Base-by-base conservation (phyloP, 2,888 invertebrate species). In the Choreutis nemorana region DNA sequence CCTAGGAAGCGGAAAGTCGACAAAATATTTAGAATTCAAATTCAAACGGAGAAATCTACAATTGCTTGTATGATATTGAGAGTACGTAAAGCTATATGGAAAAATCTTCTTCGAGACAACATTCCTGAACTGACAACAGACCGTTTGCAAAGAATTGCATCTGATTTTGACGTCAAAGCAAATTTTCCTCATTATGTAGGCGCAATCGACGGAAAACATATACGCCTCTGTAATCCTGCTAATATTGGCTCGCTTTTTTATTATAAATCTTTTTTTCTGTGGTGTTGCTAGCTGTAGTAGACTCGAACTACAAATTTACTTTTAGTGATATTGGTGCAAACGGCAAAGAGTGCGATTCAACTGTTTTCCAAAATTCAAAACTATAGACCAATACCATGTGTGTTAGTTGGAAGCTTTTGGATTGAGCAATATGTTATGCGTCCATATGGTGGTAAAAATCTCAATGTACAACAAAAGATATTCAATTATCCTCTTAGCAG, bases 301-400 rank as follows among this genome's bases (percentile, higher is more conserved):
- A 24, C 13, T 31, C 27, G n/a, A 31, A 23, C 11, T 31, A 31
- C 23, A 31, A 20, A 9, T 20, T 30, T 24, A 37, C 26, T 34
- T 41, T 30, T 31, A 27, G 41, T 11, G 29, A 35, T 22, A 32
- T 41, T 24, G 44, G 27, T 26, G 29, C 23, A 29, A 22, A 33
- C 21, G 33, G 33, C 8, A 33, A 33, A 28, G 33, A 33, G 30
- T 33, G 30, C 23, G 33, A 33, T 30, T 33, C 30, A 24, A 34
- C 34, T 11, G 11, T 34, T 10, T 34, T 34, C 12, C 34, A 28
- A 26, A 31, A 34, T 23, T 34, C 29, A 14, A 29, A 30, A 26
- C 33, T 33, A 26, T 30, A 30, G 11, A 23, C 33, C 10, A 30
- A 30, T 5, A 14, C 33, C 30, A 7, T 30, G 30, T 26, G 32